Conservation (phyloP, 1,140 invertebrate genomes). For the Brachionus koreanus region DNA sequence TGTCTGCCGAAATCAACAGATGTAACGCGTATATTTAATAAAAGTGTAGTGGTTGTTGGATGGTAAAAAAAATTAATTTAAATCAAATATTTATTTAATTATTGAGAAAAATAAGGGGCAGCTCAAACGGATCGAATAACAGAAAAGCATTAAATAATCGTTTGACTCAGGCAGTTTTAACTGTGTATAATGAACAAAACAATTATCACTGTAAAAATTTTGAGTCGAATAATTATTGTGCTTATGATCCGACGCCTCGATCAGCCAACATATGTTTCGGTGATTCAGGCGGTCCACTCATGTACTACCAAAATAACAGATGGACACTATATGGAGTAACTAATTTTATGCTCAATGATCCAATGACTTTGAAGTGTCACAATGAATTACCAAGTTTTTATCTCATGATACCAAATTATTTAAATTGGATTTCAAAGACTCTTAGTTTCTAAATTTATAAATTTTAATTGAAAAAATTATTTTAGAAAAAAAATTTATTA, state of each 20-base stretch:
- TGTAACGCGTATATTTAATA: background rate
- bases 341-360: background rate
- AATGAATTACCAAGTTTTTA: slow-evolving; percentile 22
- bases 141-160: background rate
- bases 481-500: background rate
- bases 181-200: background rate
- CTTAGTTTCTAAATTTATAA: background rate
- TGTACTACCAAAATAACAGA: slow-evolving; percentile 21
- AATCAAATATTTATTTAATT: background rate
- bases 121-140: background rate
- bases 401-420: slow-evolving; percentile 18
- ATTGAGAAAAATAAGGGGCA: background rate
- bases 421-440: background rate
- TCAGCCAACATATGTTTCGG: slow-evolving; percentile 17
- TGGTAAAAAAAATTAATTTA: background rate
- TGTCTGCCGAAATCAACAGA: slow-evolving; percentile 6
- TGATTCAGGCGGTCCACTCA: slow-evolving; percentile 12
- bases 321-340: slow-evolving; percentile 31
- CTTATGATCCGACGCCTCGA: background rate
- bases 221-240: background rate
- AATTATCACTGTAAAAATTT: background rate
- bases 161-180: background rate
- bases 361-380: background rate
- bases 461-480: background rate
- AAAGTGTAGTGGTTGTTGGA: background rate